Percentiles rank a stretch among this genome's conserved stretches.
phyloP scores from a whole-genome alignment of 2,888 invertebrate genomes.

The Polietes domitor region DNA sequence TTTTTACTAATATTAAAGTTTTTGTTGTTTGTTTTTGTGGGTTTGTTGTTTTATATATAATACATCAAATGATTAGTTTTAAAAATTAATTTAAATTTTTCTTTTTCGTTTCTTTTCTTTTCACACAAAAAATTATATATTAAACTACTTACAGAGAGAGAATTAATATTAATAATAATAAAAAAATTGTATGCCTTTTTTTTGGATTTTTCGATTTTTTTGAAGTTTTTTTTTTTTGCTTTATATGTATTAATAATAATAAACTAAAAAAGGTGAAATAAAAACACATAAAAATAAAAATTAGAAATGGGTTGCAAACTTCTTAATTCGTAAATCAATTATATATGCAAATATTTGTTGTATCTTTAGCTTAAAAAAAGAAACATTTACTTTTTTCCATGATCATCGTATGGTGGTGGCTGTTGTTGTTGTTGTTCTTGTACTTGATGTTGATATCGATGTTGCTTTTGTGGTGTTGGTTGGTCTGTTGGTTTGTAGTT shows the following conservation, averaged over 20 bases:
- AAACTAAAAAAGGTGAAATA: constrained; percentile 65
- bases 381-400: constrained; percentile 64
- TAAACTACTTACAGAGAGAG: constrained; percentile 71
- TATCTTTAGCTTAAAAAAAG: constrained; percentile 71
- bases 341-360: constrained; percentile 54
- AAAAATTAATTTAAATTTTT: constrained; percentile 60
- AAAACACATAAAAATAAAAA: constrained; percentile 63
- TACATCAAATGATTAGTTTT: constrained; percentile 63
- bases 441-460: too few relatives aligned
- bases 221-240: constrained; percentile 40
- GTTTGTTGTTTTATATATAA: constrained; percentile 51
- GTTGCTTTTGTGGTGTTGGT: constrained; percentile 53
- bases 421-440: constrained; percentile 44
- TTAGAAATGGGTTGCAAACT: constrained; percentile 67
- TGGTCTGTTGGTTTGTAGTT: constrained; percentile 30
- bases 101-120: constrained; percentile 56
- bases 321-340: constrained; percentile 70
- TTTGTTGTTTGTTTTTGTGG: constrained; percentile 45
- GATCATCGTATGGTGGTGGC: constrained; percentile 42
- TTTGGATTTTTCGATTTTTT: constrained; percentile 51
- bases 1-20: constrained; percentile 57
- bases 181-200: constrained; percentile 46
- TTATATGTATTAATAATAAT: constrained; percentile 61
- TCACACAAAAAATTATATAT: constrained; percentile 67
- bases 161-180: constrained; percentile 67